Base-by-base conservation (phyloP, 2,113 vertebrate species). In the Corythornis vintsioides region DNA sequence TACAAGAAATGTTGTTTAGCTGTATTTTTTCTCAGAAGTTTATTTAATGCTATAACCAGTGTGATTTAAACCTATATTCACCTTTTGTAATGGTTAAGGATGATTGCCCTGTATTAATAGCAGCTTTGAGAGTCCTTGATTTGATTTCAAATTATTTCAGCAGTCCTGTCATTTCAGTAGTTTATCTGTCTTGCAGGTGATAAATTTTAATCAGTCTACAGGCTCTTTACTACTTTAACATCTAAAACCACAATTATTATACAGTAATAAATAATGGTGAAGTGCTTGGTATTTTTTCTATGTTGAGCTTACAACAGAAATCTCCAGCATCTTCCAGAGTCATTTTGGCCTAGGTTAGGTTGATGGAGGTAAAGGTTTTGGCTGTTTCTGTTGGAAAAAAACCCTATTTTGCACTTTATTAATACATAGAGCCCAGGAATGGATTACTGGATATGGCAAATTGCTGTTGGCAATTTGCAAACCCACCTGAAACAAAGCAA, bases 221-320 rank as follows among this genome's bases (percentile, higher is more conserved):
- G 40, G 33, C 31, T 77, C 60, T 24, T 40, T 33, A 10, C 42
- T 20, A 71, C 29, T 38, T 71, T 65, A 17, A 17, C 38, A 72
- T n/a, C 42, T 11, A 5, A 7, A 47, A 64, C 63, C 65, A 29
- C 57, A 25, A 0, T 50, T 65, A 4, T 0, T 52, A n/a, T 3
- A 4, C 0, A 56, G 35, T 4, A 45, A 25, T 35, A 84, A 75
- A 61, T 48, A 63, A 35, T 24, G 14, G 25, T 42, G 26, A 69
- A 53, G 42, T 11, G 47, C 79, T 94, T 67, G 83, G 3, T 66
- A 16, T 45, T 88, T 86, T 48, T 71, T 71, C 52, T 29, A 7
- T 7, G 29, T 43, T 48, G 19, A 9, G 18, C 13, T 7, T 35
- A 1, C 18, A 29, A 25, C 11, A 60, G 85, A 74, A 74, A 74